Evolutionary conservation across 2,113 vertebrate genomes (phyloP).

Genomic region (Psittacus erithacus): DNA sequence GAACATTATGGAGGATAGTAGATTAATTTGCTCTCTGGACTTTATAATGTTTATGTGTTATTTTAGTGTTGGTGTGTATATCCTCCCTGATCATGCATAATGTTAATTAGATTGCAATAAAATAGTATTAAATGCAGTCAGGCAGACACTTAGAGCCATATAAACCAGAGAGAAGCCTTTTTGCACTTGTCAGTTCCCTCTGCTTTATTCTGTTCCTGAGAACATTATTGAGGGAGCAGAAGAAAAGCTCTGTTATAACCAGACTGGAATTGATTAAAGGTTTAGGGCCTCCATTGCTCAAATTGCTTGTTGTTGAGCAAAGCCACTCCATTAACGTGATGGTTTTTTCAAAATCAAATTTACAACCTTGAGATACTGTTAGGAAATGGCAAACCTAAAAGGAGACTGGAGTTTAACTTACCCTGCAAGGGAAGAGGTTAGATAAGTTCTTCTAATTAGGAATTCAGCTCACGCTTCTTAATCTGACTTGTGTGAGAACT

Average conservation of each 20-base stretch:
- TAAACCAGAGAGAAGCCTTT: neutral
- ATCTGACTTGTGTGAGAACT: neutral
- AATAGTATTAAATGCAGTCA: neutral
- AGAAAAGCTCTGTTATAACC: neutral
- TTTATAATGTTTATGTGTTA: neutral
- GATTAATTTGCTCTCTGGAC: neutral
- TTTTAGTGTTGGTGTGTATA: neutral
- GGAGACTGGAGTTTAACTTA: neutral
- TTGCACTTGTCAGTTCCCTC: neutral
- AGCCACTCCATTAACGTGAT: neutral
- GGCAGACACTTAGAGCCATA: neutral
- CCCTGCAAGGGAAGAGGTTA: neutral
- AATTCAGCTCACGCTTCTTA: neutral
- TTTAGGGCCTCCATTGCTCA: neutral
- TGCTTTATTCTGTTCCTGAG: neutral
- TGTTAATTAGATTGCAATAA: conserved; percentile 15
- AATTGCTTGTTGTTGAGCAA: neutral
- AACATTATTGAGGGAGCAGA: neutral
- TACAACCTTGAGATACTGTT: neutral
- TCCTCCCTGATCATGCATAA: neutral
- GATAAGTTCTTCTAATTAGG: neutral
- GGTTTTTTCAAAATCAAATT: neutral
- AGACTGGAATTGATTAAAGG: neutral
- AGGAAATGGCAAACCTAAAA: neutral
- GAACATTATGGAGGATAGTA: neutral